Percentiles rank a stretch among this genome's conserved stretches.
Evolutionary conservation across 2,888 invertebrate species (phyloP).

Genomic region (Lacanobia oleracea): DNA sequence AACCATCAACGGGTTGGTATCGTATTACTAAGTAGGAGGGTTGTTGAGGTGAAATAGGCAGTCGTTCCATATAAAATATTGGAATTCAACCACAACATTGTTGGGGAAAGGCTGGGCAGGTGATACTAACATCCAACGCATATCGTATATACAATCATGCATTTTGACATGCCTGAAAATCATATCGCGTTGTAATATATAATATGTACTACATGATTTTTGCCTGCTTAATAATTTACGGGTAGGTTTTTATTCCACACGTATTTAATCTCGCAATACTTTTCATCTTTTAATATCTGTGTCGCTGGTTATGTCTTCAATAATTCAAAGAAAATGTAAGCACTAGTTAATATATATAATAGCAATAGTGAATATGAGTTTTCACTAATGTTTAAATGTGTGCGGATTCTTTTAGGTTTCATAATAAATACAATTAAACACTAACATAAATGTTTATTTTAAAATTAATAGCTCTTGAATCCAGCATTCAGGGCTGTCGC

Average conservation of each 20-base stretch:
- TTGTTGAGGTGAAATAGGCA: too few relatives aligned
- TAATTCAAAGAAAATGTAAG: conserved; percentile 1
- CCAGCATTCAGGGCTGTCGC: neutral
- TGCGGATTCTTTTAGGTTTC: neutral
- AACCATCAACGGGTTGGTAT: too few relatives aligned
- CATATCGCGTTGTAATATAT: too few relatives aligned
- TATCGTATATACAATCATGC: too few relatives aligned
- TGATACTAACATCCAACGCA: too few relatives aligned
- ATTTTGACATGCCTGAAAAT: too few relatives aligned
- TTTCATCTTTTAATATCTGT: too few relatives aligned
- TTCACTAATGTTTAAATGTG: conserved; percentile 9
- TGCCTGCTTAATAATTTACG: neutral
- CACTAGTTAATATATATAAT: too few relatives aligned
- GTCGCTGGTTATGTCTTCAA: neutral
- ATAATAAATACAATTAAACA: conserved; percentile 11
- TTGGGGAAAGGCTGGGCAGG: too few relatives aligned
- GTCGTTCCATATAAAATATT: too few relatives aligned
- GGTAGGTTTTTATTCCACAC: conserved; percentile 4
- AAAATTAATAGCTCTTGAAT: conserved; percentile 18
- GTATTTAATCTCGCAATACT: neutral
- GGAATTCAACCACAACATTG: too few relatives aligned
- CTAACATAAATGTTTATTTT: neutral
- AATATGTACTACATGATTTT: neutral
- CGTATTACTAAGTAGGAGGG: too few relatives aligned
- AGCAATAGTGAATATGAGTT: neutral